Evolutionary conservation across 2,888 invertebrate species (phyloP).

Genomic region (Thalpophila matura): DNA sequence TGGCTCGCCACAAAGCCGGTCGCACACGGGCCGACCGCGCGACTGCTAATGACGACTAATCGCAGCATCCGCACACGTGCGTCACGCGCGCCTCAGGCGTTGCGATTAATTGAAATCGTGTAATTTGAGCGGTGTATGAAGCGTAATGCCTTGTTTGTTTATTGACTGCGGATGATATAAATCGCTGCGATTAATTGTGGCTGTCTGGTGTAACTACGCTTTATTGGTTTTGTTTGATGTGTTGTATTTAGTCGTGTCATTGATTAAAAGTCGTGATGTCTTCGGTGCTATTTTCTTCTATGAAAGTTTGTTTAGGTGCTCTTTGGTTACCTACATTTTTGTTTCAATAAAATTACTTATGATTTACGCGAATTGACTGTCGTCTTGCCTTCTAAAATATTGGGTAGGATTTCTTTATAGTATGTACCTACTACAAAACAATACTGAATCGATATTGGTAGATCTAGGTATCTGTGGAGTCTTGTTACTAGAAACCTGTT

Average conservation of each 20-base stretch:
- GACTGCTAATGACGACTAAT: constrained; percentile 60
- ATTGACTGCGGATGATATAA: constrained; percentile 49
- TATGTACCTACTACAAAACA: too few species aligned
- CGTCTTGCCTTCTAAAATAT: too few species aligned
- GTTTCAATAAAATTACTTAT: too few species aligned
- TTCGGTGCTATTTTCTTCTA: background rate
- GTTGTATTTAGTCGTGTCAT: constrained; percentile 18
- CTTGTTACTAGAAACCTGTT: too few species aligned
- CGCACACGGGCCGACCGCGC: constrained; percentile 44
- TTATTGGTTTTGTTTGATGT: constrained; percentile 18
- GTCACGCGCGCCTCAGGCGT: constrained; percentile 52
- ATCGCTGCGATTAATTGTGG: constrained; percentile 45
- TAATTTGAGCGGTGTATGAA: constrained; percentile 54
- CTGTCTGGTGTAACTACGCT: constrained; percentile 20
- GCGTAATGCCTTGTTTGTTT: constrained; percentile 57
- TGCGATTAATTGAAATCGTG: constrained; percentile 62
- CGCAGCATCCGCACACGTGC: constrained; percentile 54
- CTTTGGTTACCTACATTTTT: too few species aligned
- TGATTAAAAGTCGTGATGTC: constrained; percentile 5
- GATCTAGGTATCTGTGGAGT: too few species aligned
- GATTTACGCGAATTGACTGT: too few species aligned
- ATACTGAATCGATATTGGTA: too few species aligned
- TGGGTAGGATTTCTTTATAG: too few species aligned
- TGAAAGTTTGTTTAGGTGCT: background rate
- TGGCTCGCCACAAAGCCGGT: constrained; percentile 47